phyloP scores from a whole-genome alignment of 2,113 vertebrate species.

The Mus spicilegus region DNA sequence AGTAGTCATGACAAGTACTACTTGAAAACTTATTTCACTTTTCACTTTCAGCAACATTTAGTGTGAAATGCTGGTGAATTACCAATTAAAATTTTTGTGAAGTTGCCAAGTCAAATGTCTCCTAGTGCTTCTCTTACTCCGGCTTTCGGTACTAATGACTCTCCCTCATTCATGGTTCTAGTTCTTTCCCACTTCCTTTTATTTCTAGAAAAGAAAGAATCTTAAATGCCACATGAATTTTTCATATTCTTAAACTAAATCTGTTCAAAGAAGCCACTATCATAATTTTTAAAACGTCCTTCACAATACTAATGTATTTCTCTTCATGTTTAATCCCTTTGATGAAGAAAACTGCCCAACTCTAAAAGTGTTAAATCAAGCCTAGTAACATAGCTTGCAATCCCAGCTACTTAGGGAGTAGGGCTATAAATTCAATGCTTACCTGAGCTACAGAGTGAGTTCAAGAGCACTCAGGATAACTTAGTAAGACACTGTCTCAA shows the following conservation, averaged over 20 bases:
- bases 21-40: neutral
- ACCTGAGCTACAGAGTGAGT: neutral
- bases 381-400: neutral
- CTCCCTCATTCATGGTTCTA: neutral
- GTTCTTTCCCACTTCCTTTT: constrained; percentile 16
- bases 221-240: constrained; percentile 9
- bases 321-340: constrained; percentile 25
- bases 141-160: neutral
- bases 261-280: neutral
- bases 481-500: neutral
- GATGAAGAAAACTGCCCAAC: neutral
- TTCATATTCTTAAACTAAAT: constrained; percentile 37
- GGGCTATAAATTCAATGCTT: neutral
- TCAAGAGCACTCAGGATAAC: neutral
- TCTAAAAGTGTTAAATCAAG: neutral
- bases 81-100: neutral
- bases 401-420: neutral
- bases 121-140: neutral
- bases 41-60: constrained; percentile 34
- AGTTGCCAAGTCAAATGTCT: constrained; percentile 12
- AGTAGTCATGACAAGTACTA: neutral
- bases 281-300: neutral
- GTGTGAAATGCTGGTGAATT: neutral
- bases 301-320: neutral
- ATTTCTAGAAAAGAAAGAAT: constrained; percentile 39